Percentiles rank a stretch among this genome's conserved stretches.
Evolutionary conservation across 2,888 invertebrate genomes (phyloP).

Genomic region (Nymphalis polychloros): DNA sequence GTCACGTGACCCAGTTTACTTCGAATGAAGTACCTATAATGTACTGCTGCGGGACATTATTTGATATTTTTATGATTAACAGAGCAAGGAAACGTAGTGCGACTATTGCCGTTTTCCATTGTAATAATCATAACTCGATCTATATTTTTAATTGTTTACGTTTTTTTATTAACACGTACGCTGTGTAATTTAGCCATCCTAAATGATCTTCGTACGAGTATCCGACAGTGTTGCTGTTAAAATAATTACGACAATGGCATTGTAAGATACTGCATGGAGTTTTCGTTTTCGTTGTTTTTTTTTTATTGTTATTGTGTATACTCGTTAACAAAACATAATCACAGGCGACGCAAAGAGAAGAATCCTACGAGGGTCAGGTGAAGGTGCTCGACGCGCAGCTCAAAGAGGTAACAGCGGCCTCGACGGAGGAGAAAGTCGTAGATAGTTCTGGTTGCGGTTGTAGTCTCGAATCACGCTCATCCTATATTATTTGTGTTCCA

Average conservation of each 20-base stretch:
- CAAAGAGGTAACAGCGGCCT: slow-evolving; percentile 89
- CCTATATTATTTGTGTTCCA: slow-evolving; percentile 55
- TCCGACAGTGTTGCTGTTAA: slow-evolving; percentile 51
- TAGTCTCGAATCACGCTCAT: slow-evolving; percentile 69
- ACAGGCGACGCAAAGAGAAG: slow-evolving; percentile 97
- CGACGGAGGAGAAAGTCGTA: slow-evolving; percentile 55
- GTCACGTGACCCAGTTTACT: neutral
- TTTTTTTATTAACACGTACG: slow-evolving; percentile 46
- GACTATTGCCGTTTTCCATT: slow-evolving; percentile 52
- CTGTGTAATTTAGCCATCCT: slow-evolving; percentile 33
- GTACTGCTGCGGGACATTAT: neutral
- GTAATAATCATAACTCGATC: slow-evolving; percentile 42
- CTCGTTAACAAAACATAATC: slow-evolving; percentile 76
- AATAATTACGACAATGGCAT: slow-evolving; percentile 34
- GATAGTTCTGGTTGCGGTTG: slow-evolving; percentile 74
- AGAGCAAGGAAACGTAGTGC: slow-evolving; percentile 57
- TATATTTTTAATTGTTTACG: slow-evolving; percentile 58
- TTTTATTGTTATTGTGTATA: slow-evolving; percentile 52
- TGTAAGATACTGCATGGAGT: slow-evolving; percentile 65
- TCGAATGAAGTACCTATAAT: slow-evolving; percentile 4
- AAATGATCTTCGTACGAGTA: slow-evolving; percentile 44
- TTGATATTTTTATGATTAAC: slow-evolving; percentile 50
- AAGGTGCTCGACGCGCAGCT: slow-evolving; percentile 94
- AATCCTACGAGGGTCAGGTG: slow-evolving; percentile 94
- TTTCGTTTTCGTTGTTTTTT: slow-evolving; percentile 67